Evolutionary conservation across 2,888 invertebrate species (phyloP).

Genomic region (Drosophila affinis): DNA sequence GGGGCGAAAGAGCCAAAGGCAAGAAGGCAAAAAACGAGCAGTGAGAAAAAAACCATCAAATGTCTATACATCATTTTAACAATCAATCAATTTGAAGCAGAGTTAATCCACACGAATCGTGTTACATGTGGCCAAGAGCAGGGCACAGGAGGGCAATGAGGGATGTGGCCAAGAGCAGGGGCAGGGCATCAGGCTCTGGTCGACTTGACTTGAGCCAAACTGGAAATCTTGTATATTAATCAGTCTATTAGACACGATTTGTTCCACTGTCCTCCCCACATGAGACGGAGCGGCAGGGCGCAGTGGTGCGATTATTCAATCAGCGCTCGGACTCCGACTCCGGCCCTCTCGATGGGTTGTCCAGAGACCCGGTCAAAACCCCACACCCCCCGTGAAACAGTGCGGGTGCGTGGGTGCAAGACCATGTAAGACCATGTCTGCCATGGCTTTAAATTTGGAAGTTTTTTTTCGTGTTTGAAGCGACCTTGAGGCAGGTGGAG

Average conservation of each 20-base stretch:
- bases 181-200: slow-evolving; percentile 23
- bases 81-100: slow-evolving; percentile 82
- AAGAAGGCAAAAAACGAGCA: slow-evolving; percentile 30
- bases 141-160: not conserved
- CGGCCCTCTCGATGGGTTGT: slow-evolving; percentile 58
- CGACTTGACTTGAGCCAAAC: slow-evolving; percentile 60
- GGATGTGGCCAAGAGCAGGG: not conserved
- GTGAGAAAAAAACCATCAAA: slow-evolving; percentile 53
- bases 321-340: slow-evolving; percentile 40
- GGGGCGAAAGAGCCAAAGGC: slow-evolving; percentile 16
- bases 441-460: slow-evolving; percentile 2
- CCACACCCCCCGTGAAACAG: not conserved
- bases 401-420: slow-evolving; percentile 27
- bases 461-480: not conserved
- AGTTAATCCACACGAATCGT: slow-evolving; percentile 80
- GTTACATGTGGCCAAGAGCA: slow-evolving; percentile 62
- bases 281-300: slow-evolving; percentile 37
- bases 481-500: not conserved
- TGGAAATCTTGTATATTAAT: slow-evolving; percentile 76
- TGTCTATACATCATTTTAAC: slow-evolving; percentile 81
- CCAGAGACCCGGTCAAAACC: slow-evolving; percentile 17
- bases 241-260: slow-evolving; percentile 80
- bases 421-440: slow-evolving; percentile 32
- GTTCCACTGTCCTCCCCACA: slow-evolving; percentile 62
- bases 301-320: slow-evolving; percentile 71